Evolutionary conservation across 2,797 vertebrate species (phyloP).

Genomic region (Myotis daubentonii): DNA sequence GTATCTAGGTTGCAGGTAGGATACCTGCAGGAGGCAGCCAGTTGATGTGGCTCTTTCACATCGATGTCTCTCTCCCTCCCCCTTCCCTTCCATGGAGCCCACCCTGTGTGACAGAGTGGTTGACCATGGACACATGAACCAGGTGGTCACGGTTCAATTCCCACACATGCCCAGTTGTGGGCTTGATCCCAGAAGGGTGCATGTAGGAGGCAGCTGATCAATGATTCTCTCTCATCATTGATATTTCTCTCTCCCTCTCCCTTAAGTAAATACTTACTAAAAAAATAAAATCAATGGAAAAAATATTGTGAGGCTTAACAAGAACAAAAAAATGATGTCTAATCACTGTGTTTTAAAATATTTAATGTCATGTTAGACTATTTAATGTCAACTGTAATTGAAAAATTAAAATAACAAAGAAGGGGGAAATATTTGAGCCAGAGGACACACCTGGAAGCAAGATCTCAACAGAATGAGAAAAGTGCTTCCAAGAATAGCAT

Average conservation of each 20-base stretch:
- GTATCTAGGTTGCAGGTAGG: not conserved
- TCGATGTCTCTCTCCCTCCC: not conserved
- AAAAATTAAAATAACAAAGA: not conserved
- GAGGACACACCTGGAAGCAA: not conserved
- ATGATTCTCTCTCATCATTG: too few relatives aligned
- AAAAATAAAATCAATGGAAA: not conserved
- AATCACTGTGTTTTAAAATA: not conserved
- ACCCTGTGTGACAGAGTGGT: too few relatives aligned
- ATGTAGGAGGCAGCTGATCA: too few relatives aligned
- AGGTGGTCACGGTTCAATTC: too few relatives aligned
- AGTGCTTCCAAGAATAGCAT: not conserved
- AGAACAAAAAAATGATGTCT: not conserved
- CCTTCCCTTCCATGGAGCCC: too few relatives aligned
- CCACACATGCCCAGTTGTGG: too few relatives aligned
- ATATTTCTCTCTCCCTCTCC: too few relatives aligned
- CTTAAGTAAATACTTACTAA: too few relatives aligned
- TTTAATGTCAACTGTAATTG: not conserved
- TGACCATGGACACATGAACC: too few relatives aligned
- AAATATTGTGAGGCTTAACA: not conserved
- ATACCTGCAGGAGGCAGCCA: not conserved
- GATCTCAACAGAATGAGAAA: not conserved
- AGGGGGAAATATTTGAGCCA: not conserved
- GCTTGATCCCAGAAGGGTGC: too few relatives aligned
- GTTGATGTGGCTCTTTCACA: not conserved
- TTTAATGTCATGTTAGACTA: not conserved